A percentile compares a stretch with the other conserved stretches of the same genome.
phyloP scores from a whole-genome alignment of 2,888 invertebrate species.

The Lottia gigantea region DNA sequence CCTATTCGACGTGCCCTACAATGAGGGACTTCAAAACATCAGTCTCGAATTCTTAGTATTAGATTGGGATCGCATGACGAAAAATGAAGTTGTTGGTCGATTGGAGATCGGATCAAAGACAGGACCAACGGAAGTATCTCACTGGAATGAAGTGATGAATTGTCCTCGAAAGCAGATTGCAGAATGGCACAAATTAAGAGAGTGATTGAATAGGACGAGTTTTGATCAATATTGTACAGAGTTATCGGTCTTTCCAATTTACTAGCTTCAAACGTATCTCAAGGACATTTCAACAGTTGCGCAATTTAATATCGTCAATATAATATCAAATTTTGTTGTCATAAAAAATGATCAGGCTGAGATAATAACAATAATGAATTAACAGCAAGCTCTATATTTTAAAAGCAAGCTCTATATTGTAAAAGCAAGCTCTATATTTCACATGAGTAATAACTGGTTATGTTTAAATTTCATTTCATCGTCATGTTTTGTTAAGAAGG shows the following conservation, averaged over 20 bases:
- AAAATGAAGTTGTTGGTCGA: constrained; percentile 98
- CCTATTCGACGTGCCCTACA: constrained; percentile 92
- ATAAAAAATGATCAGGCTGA: too few species aligned
- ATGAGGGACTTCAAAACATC: constrained; percentile 80
- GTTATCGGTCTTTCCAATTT: not conserved
- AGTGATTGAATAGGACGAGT: constrained; percentile 36
- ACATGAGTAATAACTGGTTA: too few species aligned
- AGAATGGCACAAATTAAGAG: constrained; percentile 95
- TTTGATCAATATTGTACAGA: not conserved
- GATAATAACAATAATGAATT: too few species aligned
- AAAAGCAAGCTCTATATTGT: too few species aligned
- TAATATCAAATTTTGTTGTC: too few species aligned
- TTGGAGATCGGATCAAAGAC: constrained; percentile 84
- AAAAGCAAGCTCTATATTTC: too few species aligned
- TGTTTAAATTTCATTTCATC: too few species aligned
- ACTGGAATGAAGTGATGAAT: constrained; percentile 98
- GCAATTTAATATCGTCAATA: too few species aligned
- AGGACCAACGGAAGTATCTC: constrained; percentile 73
- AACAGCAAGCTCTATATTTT: too few species aligned
- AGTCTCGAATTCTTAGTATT: constrained; percentile 88
- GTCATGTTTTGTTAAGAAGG: too few species aligned
- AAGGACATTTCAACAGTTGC: too few species aligned
- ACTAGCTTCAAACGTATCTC: not conserved
- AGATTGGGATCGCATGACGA: constrained; percentile 98
- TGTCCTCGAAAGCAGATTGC: constrained; percentile 98